Evolutionary conservation across 2,113 vertebrate species (phyloP), one percentile per base, ranked within the genome.

Genomic region (Neopipo cinnamomea): DNA sequence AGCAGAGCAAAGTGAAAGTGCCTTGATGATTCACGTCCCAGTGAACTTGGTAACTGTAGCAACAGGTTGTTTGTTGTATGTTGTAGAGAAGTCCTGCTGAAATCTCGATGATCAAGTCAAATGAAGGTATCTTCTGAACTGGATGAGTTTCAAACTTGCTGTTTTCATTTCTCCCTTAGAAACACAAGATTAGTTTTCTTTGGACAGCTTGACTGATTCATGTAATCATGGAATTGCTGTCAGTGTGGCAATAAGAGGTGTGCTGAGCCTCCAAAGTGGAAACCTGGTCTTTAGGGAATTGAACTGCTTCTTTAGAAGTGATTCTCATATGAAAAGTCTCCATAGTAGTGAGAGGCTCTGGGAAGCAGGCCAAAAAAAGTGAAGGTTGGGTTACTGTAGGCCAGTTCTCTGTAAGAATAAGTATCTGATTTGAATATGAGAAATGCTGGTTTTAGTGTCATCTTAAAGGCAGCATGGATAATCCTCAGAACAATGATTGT

Each of bases 1-100:
- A 77, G 33, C 74, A 81, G 89, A 94, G 68, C 72, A 76, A 78
- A 93, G 89, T 52, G 22, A 88, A 70, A 13, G 18, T 97, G 85
- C 65, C 67, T 85, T 74, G 84, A 59, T 96, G 96, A 97, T 71
- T 97, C 91, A 95, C 47, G 52, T 80, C 63, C 88, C 27, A 80
- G 70, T 93, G 56, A 93, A 74, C 20, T 31, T 80, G 73, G 85
- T 88, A 96, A 75, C 94, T 95, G 89, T 95, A 96, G 70, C 77
- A 95, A 75, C 52, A 61, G 44, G 6, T 75, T 88, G 41, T 24
- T 85, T 84, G 55, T 66, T 92, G 13, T 62, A 1, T 31, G 9
- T 41, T 74, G n/a, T 55, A 22, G 35, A 31, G 39, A 80, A 56
- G 70, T 52, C 44, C 20, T 83, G 22, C 50, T 80, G 14, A 70